These are phyloP conservation scores for Deladenus siricidicola DNA, from an alignment of 2,888 invertebrate species.

Conservation along the genomic window DNA sequence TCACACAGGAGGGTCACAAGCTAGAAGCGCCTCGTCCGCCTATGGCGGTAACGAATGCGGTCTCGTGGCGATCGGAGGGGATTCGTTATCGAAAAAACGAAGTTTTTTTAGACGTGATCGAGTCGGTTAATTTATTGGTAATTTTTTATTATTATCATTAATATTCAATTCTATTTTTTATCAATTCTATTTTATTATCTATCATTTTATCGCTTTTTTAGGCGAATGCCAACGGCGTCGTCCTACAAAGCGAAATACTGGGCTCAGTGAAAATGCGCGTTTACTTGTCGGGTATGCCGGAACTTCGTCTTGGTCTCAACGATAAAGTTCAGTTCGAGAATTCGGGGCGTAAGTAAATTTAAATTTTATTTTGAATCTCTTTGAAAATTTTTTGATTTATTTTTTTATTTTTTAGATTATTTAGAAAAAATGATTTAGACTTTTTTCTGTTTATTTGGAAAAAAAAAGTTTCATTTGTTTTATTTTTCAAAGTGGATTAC, in stretches of 20 bases:
- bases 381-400: not conserved
- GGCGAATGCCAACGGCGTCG: conserved; percentile 91
- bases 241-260: conserved; percentile 90
- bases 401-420: too few species aligned
- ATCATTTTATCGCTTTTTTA: conserved; percentile 30
- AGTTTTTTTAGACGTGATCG: conserved; percentile 96
- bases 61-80: conserved; percentile 70
- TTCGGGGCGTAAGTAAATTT: conserved; percentile 65
- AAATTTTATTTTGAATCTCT: conserved; percentile 9
- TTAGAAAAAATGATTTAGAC: too few species aligned
- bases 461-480: too few species aligned
- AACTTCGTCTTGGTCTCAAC: conserved; percentile 85
- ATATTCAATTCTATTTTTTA: not conserved
- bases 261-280: conserved; percentile 98
- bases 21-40: conserved; percentile 90
- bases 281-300: conserved; percentile 95
- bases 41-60: conserved; percentile 95
- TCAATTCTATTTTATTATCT: not conserved
- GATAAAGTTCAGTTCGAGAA: conserved; percentile 95
- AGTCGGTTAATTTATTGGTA: conserved; percentile 83
- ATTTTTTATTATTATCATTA: not conserved
- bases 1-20: conserved; percentile 95
- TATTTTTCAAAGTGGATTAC: too few species aligned
- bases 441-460: too few species aligned
- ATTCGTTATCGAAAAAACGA: conserved; percentile 98